A percentile compares a stretch with the other conserved stretches of the same genome.
Conservation (phyloP, 2,888 invertebrate genomes). For the Norana najaformis region DNA sequence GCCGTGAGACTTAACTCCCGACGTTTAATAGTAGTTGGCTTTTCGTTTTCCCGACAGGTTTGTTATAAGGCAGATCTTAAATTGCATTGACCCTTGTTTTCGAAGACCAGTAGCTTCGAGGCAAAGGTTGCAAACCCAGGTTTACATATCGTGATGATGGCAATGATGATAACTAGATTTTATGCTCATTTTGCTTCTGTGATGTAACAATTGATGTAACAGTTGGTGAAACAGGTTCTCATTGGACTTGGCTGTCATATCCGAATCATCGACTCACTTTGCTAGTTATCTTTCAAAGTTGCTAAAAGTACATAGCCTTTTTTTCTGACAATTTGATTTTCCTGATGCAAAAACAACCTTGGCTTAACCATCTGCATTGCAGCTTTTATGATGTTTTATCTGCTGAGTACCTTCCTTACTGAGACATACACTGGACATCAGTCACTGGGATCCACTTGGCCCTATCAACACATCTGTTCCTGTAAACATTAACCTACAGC, state of each 20-base stretch:
- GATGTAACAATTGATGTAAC: no score
- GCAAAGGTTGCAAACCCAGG: background rate
- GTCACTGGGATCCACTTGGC: background rate
- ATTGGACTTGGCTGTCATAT: background rate
- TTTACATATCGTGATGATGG: slow-evolving; percentile 20
- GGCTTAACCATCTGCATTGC: background rate
- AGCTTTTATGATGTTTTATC: background rate
- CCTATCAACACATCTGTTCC: background rate
- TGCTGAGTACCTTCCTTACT: background rate
- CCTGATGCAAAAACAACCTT: background rate
- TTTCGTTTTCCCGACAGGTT: slow-evolving; percentile 20
- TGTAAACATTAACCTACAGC: background rate
- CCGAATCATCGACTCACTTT: background rate
- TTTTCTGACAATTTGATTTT: background rate
- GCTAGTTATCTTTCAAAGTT: background rate
- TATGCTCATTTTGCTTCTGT: background rate
- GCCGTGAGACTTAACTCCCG: slow-evolving; percentile 21
- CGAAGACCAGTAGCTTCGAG: background rate
- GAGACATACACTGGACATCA: background rate
- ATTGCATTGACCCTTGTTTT: background rate
- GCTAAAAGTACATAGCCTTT: background rate
- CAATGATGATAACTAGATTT: slow-evolving; percentile 15
- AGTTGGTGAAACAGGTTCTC: slow-evolving; percentile 10
- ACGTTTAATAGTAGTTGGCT: slow-evolving; percentile 20
- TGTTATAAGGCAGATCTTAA: slow-evolving; percentile 24